Evolutionary conservation across 2,888 invertebrate species (phyloP).

Genomic region (Polymixis flavicincta): DNA sequence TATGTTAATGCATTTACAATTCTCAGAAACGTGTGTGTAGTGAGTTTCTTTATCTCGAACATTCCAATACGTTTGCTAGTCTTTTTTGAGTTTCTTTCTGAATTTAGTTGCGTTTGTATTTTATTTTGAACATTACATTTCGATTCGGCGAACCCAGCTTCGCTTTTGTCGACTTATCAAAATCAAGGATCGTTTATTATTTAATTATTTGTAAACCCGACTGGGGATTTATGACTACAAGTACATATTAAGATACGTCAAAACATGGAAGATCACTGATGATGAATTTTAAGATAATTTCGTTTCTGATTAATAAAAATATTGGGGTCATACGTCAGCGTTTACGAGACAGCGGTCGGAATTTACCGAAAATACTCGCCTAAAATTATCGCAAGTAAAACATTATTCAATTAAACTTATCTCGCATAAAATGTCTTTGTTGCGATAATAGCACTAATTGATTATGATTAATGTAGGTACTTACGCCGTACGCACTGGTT

Average conservation of each 20-base stretch:
- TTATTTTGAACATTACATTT: slow-evolving; percentile 14
- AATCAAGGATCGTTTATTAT: slow-evolving; percentile 27
- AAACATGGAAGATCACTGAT: neutral
- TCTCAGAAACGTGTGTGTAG: slow-evolving; percentile 41
- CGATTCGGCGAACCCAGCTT: slow-evolving; percentile 35
- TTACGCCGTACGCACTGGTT: slow-evolving; percentile 19
- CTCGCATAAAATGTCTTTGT: slow-evolving; percentile 19
- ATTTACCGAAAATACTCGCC: slow-evolving; percentile 12
- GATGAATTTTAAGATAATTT: slow-evolving; percentile 6
- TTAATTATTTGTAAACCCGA: neutral
- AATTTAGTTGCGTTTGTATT: slow-evolving; percentile 30
- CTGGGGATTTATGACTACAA: neutral
- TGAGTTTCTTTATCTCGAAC: slow-evolving; percentile 50
- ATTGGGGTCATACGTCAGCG: slow-evolving; percentile 1
- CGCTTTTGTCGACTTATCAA: slow-evolving; percentile 15
- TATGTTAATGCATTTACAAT: slow-evolving; percentile 38
- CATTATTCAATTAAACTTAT: slow-evolving; percentile 34
- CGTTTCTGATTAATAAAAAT: neutral
- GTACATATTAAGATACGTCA: neutral
- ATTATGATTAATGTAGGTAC: slow-evolving; percentile 42
- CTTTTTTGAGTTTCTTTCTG: slow-evolving; percentile 35
- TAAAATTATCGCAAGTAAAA: slow-evolving; percentile 24
- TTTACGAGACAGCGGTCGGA: slow-evolving; percentile 5
- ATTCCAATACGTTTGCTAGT: slow-evolving; percentile 37
- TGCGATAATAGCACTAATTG: slow-evolving; percentile 30